phyloP scores from a whole-genome alignment of 2,797 vertebrate species.

The Periparus ater region DNA sequence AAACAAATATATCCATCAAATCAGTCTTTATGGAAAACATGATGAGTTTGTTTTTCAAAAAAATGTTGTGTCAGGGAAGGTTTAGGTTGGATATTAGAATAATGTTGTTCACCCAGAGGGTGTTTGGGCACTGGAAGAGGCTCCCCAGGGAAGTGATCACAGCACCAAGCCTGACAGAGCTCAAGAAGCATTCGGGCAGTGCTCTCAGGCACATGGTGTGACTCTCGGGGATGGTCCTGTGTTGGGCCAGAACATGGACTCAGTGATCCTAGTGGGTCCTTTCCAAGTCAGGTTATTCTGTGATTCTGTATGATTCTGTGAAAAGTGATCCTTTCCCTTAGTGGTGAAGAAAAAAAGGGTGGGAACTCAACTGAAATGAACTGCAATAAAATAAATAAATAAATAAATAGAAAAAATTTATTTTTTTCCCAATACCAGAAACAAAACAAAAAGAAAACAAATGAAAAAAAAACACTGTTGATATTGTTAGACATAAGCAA shows the following conservation, averaged over 20 bases:
- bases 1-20: background rate
- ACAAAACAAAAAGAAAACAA: background rate
- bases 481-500: background rate
- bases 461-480: background rate
- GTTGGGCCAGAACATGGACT: too few relatives aligned
- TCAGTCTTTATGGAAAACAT: background rate
- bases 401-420: too few relatives aligned
- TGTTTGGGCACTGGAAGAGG: background rate
- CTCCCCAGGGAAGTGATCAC: too few relatives aligned
- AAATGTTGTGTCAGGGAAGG: background rate
- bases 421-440: background rate
- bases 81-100: background rate
- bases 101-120: background rate
- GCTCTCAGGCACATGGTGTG: background rate
- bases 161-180: background rate
- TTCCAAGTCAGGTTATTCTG: background rate
- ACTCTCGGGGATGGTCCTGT: background rate
- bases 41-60: background rate
- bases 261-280: too few relatives aligned
- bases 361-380: background rate
- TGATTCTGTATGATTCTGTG: background rate
- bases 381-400: too few relatives aligned
- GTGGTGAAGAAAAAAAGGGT: rapidly evolving
- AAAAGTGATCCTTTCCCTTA: background rate
- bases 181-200: rapidly evolving